These are phyloP conservation scores for Leptura quadrifasciata DNA, from an alignment of 2,888 invertebrate genomes.

Conservation along the genomic window DNA sequence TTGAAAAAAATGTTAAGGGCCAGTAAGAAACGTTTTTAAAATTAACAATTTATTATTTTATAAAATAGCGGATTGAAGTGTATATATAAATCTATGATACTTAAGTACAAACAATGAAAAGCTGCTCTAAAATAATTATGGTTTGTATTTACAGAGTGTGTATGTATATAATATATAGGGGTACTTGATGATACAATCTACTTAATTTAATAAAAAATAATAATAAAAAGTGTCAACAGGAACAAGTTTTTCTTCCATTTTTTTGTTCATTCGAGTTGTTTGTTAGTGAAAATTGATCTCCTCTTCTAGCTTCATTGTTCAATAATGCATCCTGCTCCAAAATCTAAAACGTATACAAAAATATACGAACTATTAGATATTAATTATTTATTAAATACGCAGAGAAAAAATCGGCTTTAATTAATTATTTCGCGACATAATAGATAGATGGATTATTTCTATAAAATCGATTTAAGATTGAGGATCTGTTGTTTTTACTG, in stretches of 20 bases:
- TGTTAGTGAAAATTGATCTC: constrained; percentile 82
- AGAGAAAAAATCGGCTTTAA: background rate
- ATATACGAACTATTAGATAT: background rate
- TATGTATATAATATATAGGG: constrained; percentile 20
- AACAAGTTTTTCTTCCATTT: constrained; percentile 61
- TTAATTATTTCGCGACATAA: background rate
- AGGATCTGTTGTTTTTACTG: no score
- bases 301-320: constrained; percentile 80
- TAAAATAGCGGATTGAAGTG: constrained; percentile 27
- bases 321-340: constrained; percentile 86
- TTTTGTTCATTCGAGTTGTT: constrained; percentile 60
- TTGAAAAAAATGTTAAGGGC: background rate
- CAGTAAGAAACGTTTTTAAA: background rate
- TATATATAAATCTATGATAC: constrained; percentile 34
- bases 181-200: constrained; percentile 12
- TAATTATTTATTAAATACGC: background rate
- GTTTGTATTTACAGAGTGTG: constrained; percentile 32
- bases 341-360: constrained; percentile 79
- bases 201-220: constrained; percentile 15
- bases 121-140: constrained; percentile 21
- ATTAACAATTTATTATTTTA: constrained; percentile 30
- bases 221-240: constrained; percentile 58
- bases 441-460: no score
- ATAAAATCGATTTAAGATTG: no score
- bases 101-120: constrained; percentile 32